Evolutionary conservation across 1,140 invertebrate species (phyloP).

Genomic region (Gonatopus flavifemur): DNA sequence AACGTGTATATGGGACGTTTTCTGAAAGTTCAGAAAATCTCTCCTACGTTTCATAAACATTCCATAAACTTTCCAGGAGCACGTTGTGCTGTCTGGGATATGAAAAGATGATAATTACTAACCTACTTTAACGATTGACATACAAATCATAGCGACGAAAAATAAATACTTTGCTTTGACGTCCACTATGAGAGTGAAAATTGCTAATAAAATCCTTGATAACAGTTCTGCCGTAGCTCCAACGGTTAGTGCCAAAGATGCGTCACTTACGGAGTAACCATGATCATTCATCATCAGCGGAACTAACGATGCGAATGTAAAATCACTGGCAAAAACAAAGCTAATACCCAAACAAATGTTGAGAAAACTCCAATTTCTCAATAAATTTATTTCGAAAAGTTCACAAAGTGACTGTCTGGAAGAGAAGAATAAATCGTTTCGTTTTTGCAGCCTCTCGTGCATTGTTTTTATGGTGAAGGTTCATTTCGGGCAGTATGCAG

Average conservation of each 20-base stretch:
- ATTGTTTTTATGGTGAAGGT: too few species aligned
- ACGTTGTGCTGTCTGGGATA: too few species aligned
- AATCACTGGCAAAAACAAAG: conserved; percentile 47
- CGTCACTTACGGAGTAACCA: conserved; percentile 41
- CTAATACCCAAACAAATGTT: conserved; percentile 47
- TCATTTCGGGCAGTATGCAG: too few species aligned
- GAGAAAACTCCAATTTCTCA: conserved; percentile 43
- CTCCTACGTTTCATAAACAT: too few species aligned
- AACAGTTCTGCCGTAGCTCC: conserved; percentile 43
- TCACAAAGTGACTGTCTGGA: too few species aligned
- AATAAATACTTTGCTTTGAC: conserved; percentile 45
- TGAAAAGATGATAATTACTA: conserved; percentile 5
- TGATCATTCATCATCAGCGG: conserved; percentile 45
- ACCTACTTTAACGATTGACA: conserved; percentile 47
- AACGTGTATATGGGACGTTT: too few species aligned
- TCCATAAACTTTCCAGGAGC: too few species aligned
- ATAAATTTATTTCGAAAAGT: conserved; percentile 43
- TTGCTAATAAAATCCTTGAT: conserved; percentile 41
- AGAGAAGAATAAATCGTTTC: too few species aligned
- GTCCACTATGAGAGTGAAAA: conserved; percentile 44
- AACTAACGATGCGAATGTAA: conserved; percentile 42
- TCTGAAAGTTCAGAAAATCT: too few species aligned
- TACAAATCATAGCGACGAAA: conserved; percentile 46
- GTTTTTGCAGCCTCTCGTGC: too few species aligned
- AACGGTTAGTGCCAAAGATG: conserved; percentile 43